phyloP scores from a whole-genome alignment of 2,797 vertebrate genomes.

The Rhinophrynus dorsalis region DNA sequence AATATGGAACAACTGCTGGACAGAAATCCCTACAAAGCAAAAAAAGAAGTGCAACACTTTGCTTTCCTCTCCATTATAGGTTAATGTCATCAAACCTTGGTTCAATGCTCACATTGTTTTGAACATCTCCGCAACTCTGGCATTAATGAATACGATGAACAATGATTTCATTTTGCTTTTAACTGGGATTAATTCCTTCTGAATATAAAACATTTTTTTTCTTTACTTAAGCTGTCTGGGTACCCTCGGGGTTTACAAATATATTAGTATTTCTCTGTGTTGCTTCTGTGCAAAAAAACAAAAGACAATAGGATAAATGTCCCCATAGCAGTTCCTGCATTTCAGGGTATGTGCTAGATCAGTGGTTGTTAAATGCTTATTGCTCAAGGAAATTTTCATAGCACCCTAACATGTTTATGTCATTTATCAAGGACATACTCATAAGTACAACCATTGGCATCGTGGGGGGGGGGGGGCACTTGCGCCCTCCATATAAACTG shows the following conservation, averaged over 20 bases:
- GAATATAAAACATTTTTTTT: neutral
- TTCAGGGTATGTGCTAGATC: too few species aligned
- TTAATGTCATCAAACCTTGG: neutral
- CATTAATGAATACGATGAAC: neutral
- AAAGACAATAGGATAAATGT: conserved; percentile 1
- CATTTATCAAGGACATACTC: too few species aligned
- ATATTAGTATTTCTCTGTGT: neutral
- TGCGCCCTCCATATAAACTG: too few species aligned
- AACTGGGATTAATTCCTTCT: neutral
- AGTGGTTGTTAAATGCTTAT: too few species aligned
- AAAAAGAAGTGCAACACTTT: neutral
- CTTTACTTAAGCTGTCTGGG: neutral
- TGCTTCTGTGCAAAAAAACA: neutral
- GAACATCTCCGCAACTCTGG: neutral
- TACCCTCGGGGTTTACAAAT: neutral
- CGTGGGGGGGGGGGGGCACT: too few species aligned
- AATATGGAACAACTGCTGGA: too few species aligned
- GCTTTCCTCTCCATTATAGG: neutral
- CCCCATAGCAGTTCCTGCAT: too few species aligned
- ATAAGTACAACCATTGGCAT: too few species aligned
- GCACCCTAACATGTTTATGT: too few species aligned
- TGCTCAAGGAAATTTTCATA: too few species aligned
- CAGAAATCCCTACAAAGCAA: neutral
- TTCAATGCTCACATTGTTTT: neutral
- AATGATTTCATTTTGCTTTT: conserved; percentile 1